phyloP scores from a whole-genome alignment of 2,888 invertebrate genomes.

The Pantelozetes paolii region DNA sequence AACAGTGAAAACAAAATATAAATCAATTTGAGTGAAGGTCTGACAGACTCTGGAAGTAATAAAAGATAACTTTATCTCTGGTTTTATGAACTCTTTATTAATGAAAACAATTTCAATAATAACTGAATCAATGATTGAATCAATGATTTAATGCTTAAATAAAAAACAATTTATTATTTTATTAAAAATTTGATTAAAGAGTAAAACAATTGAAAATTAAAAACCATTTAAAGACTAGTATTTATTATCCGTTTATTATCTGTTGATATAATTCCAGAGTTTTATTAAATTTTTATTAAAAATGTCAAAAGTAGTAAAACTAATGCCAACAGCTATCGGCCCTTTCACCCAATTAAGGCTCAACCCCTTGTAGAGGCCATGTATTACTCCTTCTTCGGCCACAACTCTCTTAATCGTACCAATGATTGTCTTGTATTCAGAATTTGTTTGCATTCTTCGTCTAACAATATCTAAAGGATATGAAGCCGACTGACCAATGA shows the following conservation, averaged over 20 bases:
- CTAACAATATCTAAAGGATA: conserved; percentile 95
- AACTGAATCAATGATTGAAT: too few species aligned
- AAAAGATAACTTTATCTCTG: too few species aligned
- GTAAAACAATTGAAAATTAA: not conserved
- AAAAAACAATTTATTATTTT: not conserved
- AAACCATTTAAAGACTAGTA: not conserved
- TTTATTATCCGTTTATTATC: not conserved
- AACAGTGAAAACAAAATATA: too few species aligned
- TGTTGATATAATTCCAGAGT: not conserved
- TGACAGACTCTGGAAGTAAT: too few species aligned
- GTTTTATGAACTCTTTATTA: too few species aligned
- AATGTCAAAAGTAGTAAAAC: conserved; percentile 86
- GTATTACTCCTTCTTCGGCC: conserved; percentile 72
- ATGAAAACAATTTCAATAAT: too few species aligned
- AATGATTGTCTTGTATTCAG: conserved; percentile 63
- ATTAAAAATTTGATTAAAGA: not conserved
- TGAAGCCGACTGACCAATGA: conserved; percentile 87
- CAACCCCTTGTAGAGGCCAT: conserved; percentile 95
- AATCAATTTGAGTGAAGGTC: too few species aligned
- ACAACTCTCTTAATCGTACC: conserved; percentile 57
- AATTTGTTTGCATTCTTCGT: conserved; percentile 65
- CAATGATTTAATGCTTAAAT: not conserved
- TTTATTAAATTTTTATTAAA: conserved; percentile 45
- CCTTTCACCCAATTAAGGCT: conserved; percentile 96
- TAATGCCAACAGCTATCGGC: conserved; percentile 73